Conservation (phyloP, 2,797 vertebrate genomes). For the Cercopithecus hamlyni region DNA sequence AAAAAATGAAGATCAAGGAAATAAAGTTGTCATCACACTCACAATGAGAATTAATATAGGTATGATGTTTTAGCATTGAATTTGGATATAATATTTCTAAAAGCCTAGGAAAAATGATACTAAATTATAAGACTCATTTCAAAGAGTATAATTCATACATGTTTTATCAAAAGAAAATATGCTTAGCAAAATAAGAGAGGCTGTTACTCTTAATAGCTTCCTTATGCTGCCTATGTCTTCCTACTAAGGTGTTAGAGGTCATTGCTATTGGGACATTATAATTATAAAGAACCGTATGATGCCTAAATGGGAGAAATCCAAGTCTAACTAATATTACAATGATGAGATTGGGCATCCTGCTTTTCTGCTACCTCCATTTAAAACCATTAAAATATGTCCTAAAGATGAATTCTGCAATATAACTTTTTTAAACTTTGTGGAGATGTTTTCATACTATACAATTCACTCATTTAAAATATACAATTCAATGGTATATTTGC, state of each 20-base stretch:
- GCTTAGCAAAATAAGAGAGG: not conserved
- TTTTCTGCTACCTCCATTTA: not conserved
- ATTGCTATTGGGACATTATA: not conserved
- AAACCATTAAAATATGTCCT: not conserved
- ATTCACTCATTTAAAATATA: not conserved
- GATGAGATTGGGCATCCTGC: not conserved
- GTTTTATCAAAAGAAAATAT: not conserved
- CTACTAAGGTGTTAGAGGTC: not conserved
- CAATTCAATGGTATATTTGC: not conserved
- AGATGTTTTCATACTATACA: not conserved
- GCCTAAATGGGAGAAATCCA: not conserved
- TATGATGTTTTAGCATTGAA: not conserved
- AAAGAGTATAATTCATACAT: not conserved
- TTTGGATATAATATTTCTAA: not conserved
- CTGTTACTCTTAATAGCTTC: not conserved
- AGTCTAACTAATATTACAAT: not conserved
- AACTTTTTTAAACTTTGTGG: not conserved
- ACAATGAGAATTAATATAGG: not conserved
- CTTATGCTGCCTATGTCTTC: not conserved
- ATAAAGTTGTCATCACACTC: not conserved
- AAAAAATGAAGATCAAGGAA: constrained; percentile 14
- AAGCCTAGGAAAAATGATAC: not conserved
- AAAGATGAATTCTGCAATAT: not conserved
- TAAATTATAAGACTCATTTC: not conserved
- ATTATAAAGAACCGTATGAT: not conserved